Conservation (phyloP, 1,140 invertebrate species). For the Heliconius himera region DNA sequence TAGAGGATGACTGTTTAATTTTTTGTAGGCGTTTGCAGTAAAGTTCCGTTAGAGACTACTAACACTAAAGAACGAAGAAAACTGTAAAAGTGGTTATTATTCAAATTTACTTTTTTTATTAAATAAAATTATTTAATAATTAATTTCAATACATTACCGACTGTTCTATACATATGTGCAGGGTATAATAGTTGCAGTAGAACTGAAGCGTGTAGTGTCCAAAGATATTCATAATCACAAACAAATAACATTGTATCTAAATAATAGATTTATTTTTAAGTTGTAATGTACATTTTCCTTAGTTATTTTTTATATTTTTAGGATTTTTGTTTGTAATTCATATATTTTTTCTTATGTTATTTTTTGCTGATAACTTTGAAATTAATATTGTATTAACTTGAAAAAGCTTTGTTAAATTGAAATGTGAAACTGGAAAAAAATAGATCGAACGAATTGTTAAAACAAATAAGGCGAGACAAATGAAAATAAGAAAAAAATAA, state of each 20-base stretch:
- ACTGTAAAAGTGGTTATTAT: neutral
- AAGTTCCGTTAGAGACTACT: too few species aligned
- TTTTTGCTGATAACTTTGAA: constrained; percentile 15
- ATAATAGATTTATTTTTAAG: neutral
- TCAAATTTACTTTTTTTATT: neutral
- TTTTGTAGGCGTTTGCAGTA: too few species aligned
- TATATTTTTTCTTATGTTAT: neutral
- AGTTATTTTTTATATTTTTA: neutral
- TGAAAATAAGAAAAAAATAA: neutral
- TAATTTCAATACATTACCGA: constrained; percentile 16
- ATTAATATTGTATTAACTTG: neutral
- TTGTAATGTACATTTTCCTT: neutral
- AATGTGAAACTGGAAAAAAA: neutral
- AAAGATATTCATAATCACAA: constrained; percentile 39
- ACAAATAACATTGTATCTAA: neutral
- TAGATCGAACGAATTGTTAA: neutral
- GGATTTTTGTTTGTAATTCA: neutral
- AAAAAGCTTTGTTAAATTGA: too few species aligned
- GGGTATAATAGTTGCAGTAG: constrained; percentile 52
- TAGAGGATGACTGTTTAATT: too few species aligned
- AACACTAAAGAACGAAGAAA: too few species aligned
- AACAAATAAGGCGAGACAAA: neutral
- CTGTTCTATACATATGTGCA: constrained; percentile 53
- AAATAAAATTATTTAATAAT: neutral
- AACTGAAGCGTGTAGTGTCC: constrained; percentile 35